A percentile compares a stretch with the other conserved stretches of the same genome.
These are phyloP conservation scores for Physeter macrocephalus DNA, from an alignment of 2,113 vertebrate genomes.

Conservation along the genomic window DNA sequence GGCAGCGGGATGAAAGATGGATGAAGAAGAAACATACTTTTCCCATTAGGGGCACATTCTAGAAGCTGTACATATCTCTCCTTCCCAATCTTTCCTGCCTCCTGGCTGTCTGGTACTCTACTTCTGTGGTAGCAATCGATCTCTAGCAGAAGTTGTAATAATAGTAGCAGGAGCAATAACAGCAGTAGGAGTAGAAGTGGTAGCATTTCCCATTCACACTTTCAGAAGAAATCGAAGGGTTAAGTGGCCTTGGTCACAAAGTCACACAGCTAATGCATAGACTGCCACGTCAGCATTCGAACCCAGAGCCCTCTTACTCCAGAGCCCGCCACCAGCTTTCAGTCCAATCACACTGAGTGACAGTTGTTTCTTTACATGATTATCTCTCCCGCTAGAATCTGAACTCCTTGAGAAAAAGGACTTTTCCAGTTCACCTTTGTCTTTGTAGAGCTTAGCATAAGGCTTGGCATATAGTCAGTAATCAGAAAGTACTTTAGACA, in stretches of 20 bases:
- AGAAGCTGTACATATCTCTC: background rate
- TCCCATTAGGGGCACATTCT: background rate
- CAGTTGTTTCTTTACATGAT: background rate
- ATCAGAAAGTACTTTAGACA: background rate
- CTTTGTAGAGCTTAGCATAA: background rate
- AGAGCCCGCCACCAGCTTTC: background rate
- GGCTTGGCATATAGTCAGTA: background rate
- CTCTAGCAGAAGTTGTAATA: background rate
- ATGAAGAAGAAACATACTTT: background rate
- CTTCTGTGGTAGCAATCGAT: background rate
- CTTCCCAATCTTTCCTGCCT: background rate
- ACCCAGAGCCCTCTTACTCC: background rate
- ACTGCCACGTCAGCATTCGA: background rate
- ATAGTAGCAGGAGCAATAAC: too few relatives aligned
- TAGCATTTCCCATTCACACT: background rate
- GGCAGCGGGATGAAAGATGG: background rate
- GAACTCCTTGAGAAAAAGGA: background rate
- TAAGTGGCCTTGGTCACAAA: background rate
- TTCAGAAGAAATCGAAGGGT: background rate
- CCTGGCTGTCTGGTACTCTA: rapidly evolving
- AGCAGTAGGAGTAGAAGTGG: background rate
- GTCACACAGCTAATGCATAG: background rate
- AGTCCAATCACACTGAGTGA: background rate
- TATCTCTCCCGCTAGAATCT: background rate
- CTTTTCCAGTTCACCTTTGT: background rate